Evolutionary conservation across 2,888 invertebrate species (phyloP).

Genomic region (Spilarctia lutea): DNA sequence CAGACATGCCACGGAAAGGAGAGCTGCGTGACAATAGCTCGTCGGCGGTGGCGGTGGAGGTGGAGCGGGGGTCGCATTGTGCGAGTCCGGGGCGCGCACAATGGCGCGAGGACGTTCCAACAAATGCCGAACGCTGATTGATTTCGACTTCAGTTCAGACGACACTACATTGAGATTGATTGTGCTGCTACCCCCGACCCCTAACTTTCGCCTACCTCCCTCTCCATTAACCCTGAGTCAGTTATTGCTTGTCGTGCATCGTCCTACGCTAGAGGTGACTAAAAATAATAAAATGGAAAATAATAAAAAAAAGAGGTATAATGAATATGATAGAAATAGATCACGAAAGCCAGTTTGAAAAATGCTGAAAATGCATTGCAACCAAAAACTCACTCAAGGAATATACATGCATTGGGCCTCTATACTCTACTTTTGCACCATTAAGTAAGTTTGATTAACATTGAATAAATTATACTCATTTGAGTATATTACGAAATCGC

Average conservation of each 20-base stretch:
- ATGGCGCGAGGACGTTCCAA: slow-evolving; percentile 28
- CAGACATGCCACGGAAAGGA: not conserved
- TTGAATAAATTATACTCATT: too few species aligned
- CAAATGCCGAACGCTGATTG: slow-evolving; percentile 57
- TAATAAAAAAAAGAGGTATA: not conserved
- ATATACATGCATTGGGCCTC: too few species aligned
- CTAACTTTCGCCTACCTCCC: not conserved
- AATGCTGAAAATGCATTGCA: too few species aligned
- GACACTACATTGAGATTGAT: slow-evolving; percentile 60
- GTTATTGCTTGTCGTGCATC: not conserved
- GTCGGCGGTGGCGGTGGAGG: not conserved
- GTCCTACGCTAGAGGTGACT: not conserved
- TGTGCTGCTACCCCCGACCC: slow-evolving; percentile 27
- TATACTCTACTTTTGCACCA: too few species aligned
- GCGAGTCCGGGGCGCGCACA: slow-evolving; percentile 7
- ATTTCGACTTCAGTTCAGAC: slow-evolving; percentile 52
- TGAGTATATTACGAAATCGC: too few species aligned
- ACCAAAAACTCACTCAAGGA: too few species aligned
- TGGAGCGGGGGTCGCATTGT: not conserved
- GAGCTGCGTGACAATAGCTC: not conserved
- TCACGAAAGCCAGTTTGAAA: too few species aligned
- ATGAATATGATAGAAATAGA: not conserved
- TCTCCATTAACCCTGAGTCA: not conserved
- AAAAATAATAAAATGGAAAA: not conserved
- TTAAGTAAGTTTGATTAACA: too few species aligned